Conservation (phyloP, 2,113 vertebrate species). For the Ctenomys sociabilis region DNA sequence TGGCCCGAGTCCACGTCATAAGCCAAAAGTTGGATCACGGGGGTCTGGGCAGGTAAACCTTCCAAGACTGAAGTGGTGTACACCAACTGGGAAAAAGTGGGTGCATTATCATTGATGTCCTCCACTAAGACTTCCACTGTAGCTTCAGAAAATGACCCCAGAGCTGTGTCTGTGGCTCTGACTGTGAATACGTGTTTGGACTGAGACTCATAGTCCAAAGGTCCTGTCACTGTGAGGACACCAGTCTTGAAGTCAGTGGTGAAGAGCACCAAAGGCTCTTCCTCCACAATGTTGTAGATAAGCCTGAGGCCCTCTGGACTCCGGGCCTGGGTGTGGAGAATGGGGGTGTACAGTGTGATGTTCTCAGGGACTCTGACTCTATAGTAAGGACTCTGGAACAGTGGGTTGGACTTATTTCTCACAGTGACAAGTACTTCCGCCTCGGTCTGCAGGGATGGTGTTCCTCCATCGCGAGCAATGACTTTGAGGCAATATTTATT, state of each 20-base stretch:
- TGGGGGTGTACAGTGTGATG: conserved; percentile 92
- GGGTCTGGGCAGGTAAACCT: conserved; percentile 89
- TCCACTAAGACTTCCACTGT: conserved; percentile 94
- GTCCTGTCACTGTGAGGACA: conserved; percentile 91
- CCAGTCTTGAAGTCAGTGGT: conserved; percentile 96
- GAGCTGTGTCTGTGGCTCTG: conserved; percentile 94
- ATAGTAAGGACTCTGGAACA: conserved; percentile 95
- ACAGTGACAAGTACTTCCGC: conserved; percentile 93
- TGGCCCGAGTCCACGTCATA: conserved; percentile 92
- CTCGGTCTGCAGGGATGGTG: conserved; percentile 86
- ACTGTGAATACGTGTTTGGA: conserved; percentile 90
- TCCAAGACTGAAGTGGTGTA: conserved; percentile 88
- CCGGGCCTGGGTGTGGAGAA: conserved; percentile 96
- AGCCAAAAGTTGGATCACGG: conserved; percentile 91
- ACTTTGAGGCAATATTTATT: conserved; percentile 94
- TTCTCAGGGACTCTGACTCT: conserved; percentile 95
- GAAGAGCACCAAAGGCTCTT: conserved; percentile 91
- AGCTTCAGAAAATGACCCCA: conserved; percentile 94
- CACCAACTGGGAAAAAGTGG: conserved; percentile 89
- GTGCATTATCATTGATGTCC: conserved; percentile 95
- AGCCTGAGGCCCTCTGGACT: conserved; percentile 96
- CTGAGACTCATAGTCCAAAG: conserved; percentile 94
- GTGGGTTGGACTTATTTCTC: conserved; percentile 94
- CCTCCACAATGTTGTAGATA: conserved; percentile 95
- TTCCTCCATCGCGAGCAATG: conserved; percentile 91